Evolutionary conservation across 2,888 invertebrate genomes (phyloP).

Genomic region (Dryobota labecula): DNA sequence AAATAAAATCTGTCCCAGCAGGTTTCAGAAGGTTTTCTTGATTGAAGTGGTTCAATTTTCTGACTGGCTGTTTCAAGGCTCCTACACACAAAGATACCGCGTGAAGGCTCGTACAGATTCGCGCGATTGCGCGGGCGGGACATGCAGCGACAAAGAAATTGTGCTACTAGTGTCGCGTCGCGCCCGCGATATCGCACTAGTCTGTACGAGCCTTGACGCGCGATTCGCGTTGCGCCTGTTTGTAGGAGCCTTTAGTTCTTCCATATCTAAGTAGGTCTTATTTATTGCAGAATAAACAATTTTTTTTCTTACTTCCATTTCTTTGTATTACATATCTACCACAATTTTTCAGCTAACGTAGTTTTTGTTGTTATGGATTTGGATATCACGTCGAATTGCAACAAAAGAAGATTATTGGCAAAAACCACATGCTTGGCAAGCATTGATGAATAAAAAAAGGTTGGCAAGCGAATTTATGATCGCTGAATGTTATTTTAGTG

Average conservation of each 20-base stretch:
- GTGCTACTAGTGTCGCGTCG: too few species aligned
- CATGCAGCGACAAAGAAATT: too few species aligned
- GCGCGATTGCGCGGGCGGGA: too few species aligned
- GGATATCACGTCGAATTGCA: not conserved
- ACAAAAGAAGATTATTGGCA: not conserved
- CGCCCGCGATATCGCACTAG: too few species aligned
- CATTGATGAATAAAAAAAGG: too few species aligned
- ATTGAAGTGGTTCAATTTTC: not conserved
- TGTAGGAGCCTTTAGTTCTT: too few species aligned
- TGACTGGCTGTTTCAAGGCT: not conserved
- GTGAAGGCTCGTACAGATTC: too few species aligned
- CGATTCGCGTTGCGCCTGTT: too few species aligned
- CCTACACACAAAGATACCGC: too few species aligned
- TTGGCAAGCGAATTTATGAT: slow-evolving; percentile 21
- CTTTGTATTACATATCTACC: not conserved
- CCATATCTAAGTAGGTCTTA: not conserved
- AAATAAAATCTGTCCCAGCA: not conserved
- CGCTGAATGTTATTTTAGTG: slow-evolving; percentile 6
- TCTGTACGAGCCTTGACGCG: too few species aligned
- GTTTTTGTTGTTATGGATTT: not conserved
- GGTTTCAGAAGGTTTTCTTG: not conserved
- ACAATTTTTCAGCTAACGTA: not conserved
- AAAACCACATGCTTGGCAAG: slow-evolving; percentile 16
- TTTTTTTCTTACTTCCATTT: not conserved
- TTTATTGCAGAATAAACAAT: not conserved